phyloP scores from a whole-genome alignment of 2,888 invertebrate genomes.

The Bombyx huttoni region DNA sequence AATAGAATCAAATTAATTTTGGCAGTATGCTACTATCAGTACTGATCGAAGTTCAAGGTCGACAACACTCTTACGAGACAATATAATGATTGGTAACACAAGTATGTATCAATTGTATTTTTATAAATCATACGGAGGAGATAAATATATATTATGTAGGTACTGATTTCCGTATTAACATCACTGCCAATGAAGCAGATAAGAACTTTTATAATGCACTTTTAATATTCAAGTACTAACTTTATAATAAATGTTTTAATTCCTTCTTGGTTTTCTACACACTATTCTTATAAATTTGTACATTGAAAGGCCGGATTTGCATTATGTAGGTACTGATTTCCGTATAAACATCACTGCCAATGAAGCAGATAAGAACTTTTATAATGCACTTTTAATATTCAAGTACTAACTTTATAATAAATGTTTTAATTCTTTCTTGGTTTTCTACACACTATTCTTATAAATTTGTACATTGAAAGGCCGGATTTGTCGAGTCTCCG shows the following conservation, averaged over 20 bases:
- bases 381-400: too few relatives aligned
- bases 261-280: too few relatives aligned
- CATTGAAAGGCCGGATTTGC: too few relatives aligned
- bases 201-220: background rate
- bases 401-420: too few relatives aligned
- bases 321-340: background rate
- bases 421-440: too few relatives aligned
- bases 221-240: too few relatives aligned
- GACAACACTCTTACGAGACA: background rate
- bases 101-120: background rate
- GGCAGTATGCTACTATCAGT: background rate
- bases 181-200: background rate
- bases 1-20: background rate
- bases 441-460: too few relatives aligned
- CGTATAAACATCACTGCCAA: background rate
- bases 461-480: constrained; percentile 35
- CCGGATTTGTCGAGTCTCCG: constrained; percentile 77
- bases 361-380: background rate
- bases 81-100: background rate
- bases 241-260: too few relatives aligned
- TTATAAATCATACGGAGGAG: too few relatives aligned
- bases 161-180: background rate
- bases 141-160: too few relatives aligned
- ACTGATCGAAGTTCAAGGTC: background rate
- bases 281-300: too few relatives aligned